Evolutionary conservation across 2,888 invertebrate genomes (phyloP), one percentile per base, ranked within the genome.

Genomic region (Scaptomyza tumidula): DNA sequence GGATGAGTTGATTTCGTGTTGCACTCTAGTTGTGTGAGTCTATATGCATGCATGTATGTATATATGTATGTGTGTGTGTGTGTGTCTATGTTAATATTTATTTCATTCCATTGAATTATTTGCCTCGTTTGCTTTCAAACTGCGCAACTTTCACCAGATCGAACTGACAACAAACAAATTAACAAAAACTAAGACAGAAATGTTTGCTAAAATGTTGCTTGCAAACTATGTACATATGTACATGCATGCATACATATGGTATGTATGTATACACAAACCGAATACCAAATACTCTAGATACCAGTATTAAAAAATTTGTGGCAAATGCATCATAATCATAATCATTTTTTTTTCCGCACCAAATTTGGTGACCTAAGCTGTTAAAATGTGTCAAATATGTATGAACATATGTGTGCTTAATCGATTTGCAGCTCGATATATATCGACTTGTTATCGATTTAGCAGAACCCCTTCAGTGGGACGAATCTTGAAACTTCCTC

Each of bases 101-200:
- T 70, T 55, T 53, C 39, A 55, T 48, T 57, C 52, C 44, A 64
- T 62, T 74, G 52, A 62, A 71, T 64, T 66, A 62, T 85, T 75
- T 60, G 58, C 59, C 71, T 60, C 64, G 75, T 76, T 79, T 82
- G 73, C 71, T 74, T 79, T 82, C 57, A 71, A 75, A 66, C 74
- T 66, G 74, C 71, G 69, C 71, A 85, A 81, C 81, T 81, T 81
- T 81, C 86, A 82, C 81, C 74, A n/a, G 37, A 14, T 37, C 71
- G 63, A 67, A 45, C 52, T 41, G 48, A 70, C 58, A 67, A 33
- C 54, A 61, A 72, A 79, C 76, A 63, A 76, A 74, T 62, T 65
- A 67, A 62, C 66, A 79, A 62, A 52, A 49, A 55, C 27, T 6
- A 31, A 50, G 45, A 41, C 29, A 55, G 44, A 57, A 46, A 46